Evolutionary conservation across 2,797 vertebrate genomes (phyloP), one percentile per base, ranked within the genome.

Genomic region (Ambastaia sidthimunki): DNA sequence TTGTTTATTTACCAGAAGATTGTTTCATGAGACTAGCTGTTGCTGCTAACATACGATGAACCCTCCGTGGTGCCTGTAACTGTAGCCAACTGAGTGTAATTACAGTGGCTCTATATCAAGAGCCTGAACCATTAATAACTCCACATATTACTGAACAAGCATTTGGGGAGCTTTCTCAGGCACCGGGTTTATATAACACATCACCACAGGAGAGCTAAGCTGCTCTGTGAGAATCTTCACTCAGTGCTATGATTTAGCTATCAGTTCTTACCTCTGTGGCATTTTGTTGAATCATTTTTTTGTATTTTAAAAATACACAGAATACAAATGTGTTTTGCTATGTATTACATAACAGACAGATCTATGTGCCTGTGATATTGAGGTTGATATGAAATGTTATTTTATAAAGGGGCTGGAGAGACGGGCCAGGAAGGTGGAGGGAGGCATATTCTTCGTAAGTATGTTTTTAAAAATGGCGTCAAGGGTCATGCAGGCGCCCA

Each of bases 401-500:
- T 94, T 81, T 92, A 87, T 91, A 57, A 93, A 94, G 93, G 92
- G 93, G 87, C 87, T 90, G 86, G 90, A 89, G 76, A 92, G 94
- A 90, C 90, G 90, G 83, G 83, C 87, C 89, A 92, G 93, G 90
- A 94, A 94, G 90, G 94, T 94, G 92, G 93, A 95, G 73, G 93
- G 93, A 92, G 93, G 86, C 87, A 81, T 95, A 83, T 95, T 93
- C 86, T 95, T 95, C 57, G 94, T 95, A 92, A 95, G 94, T 95
- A 95, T 93, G 28, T 28, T 28, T 80, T 62, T 69, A 71, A 15
- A 37, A 16, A 34, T 59, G 37, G 71, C 68, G 59, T 60, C 80
- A 82, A 80, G 76, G 74, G 70, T 80, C 81, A 76, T 85, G 75
- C 74, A 81, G 65, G 37, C 57, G 50, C 62, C 48, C 23, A 81